phyloP scores from a whole-genome alignment of 2,797 vertebrate species.

The Pseudotriccus pelzelni region DNA sequence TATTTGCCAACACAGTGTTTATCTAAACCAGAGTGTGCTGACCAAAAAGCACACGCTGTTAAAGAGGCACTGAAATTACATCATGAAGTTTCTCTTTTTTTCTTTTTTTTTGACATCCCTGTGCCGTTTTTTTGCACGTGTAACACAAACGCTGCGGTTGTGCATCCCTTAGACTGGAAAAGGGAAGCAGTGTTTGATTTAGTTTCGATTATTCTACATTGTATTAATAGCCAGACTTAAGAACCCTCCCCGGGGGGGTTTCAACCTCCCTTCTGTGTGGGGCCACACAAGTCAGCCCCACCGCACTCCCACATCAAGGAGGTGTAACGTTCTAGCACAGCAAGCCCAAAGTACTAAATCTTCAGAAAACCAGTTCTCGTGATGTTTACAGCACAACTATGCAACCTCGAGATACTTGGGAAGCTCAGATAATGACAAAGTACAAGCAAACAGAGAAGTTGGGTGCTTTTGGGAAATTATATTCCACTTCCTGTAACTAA shows the following conservation, averaged over 20 bases:
- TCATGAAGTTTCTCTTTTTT: background rate
- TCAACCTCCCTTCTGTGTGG: background rate
- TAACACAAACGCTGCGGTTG: background rate
- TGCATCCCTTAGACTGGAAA: background rate
- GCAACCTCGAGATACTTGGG: background rate
- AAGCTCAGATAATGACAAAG: background rate
- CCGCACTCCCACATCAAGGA: rapidly evolving
- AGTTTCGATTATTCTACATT: background rate
- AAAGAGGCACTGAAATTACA: constrained; percentile 1
- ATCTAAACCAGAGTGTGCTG: constrained; percentile 39
- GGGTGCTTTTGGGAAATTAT: background rate
- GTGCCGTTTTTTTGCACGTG: background rate
- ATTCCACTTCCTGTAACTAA: background rate
- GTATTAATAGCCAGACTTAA: background rate
- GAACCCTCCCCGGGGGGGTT: rapidly evolving
- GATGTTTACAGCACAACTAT: background rate
- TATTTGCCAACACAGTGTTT: constrained; percentile 52
- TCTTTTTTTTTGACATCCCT: background rate
- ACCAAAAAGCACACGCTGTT: constrained; percentile 15
- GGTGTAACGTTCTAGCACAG: rapidly evolving
- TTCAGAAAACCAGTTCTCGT: background rate
- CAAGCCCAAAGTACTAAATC: background rate
- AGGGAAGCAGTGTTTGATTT: background rate
- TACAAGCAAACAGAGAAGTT: background rate
- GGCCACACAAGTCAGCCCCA: background rate